phyloP scores from a whole-genome alignment of 23 tunicate species.

The Trididemnum clinides region DNA sequence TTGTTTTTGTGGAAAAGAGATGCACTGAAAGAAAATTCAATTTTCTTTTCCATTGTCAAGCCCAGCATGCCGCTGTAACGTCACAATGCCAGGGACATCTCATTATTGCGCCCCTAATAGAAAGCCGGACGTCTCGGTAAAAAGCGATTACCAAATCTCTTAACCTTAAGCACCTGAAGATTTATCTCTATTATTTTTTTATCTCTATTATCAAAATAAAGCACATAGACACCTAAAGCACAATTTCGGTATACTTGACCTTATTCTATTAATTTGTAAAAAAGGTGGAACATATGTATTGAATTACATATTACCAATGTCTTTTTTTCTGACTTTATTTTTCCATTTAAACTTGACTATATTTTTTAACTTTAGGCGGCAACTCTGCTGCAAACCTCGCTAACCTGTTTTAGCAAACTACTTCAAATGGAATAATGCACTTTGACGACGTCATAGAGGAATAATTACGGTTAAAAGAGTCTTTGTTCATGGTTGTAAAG shows the following conservation, averaged over 20 bases:
- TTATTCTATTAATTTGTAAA: too few relatives aligned
- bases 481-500: neutral
- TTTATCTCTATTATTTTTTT: too few relatives aligned
- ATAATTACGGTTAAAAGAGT: conserved; percentile 7
- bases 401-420: conserved; percentile 25
- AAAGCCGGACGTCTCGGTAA: too few relatives aligned
- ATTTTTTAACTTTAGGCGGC: neutral
- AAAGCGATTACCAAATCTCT: too few relatives aligned
- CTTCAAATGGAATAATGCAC: conserved; percentile 19
- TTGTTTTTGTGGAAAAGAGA: neutral
- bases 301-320: too few relatives aligned
- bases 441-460: neutral
- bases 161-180: too few relatives aligned
- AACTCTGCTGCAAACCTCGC: neutral
- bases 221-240: too few relatives aligned
- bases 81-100: neutral
- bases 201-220: too few relatives aligned
- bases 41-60: neutral
- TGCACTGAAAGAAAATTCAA: neutral
- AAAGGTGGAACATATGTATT: too few relatives aligned
- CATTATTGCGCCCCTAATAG: too few relatives aligned
- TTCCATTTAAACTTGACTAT: neutral
- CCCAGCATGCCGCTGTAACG: neutral
- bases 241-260: too few relatives aligned
- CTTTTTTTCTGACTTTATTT: neutral